A percentile compares a stretch with the other conserved stretches of the same genome.
These are phyloP conservation scores for Trissolcus basalis DNA, from an alignment of 1,140 invertebrate species.

Conservation along the genomic window DNA sequence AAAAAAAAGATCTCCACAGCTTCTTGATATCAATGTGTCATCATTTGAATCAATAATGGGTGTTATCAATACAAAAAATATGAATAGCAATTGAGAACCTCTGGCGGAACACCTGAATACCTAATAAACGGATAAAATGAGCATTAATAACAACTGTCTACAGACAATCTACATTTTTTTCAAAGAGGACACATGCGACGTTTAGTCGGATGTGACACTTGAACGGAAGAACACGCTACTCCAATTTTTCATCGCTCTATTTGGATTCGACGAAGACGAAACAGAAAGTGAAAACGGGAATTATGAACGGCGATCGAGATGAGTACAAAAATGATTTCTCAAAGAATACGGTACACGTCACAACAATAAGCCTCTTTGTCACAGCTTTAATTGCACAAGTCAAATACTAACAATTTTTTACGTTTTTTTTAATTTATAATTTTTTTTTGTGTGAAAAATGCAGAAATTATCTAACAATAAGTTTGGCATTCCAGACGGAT, in stretches of 20 bases:
- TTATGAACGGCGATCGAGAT: slow-evolving; percentile 20
- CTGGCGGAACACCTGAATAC: slow-evolving; percentile 76
- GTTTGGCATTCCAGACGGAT: slow-evolving; percentile 62
- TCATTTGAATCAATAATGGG: slow-evolving; percentile 24
- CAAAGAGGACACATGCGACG: slow-evolving; percentile 68
- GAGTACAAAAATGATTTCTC: slow-evolving; percentile 60
- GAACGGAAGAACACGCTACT: slow-evolving; percentile 50
- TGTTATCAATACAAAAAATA: slow-evolving; percentile 38
- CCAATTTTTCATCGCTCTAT: slow-evolving; percentile 1
- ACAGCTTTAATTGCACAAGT: slow-evolving; percentile 13
- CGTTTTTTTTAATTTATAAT: background rate
- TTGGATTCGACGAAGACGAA: too few species aligned
- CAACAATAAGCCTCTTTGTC: slow-evolving; percentile 20
- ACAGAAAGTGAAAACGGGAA: background rate
- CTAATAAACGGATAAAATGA: slow-evolving; percentile 77
- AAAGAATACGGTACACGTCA: slow-evolving; percentile 61
- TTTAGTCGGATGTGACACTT: slow-evolving; percentile 69
- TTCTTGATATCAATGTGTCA: slow-evolving; percentile 14
- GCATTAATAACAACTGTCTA: slow-evolving; percentile 76
- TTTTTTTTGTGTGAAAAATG: slow-evolving; percentile 5
- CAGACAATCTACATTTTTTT: slow-evolving; percentile 73
- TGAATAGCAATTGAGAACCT: slow-evolving; percentile 64
- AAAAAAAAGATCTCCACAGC: too few species aligned
- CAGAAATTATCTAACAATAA: slow-evolving; percentile 1
- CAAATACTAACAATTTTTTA: too few species aligned